Evolutionary conservation across 2,888 invertebrate species (phyloP).

Genomic region (Lepetodrilus schrolli): DNA sequence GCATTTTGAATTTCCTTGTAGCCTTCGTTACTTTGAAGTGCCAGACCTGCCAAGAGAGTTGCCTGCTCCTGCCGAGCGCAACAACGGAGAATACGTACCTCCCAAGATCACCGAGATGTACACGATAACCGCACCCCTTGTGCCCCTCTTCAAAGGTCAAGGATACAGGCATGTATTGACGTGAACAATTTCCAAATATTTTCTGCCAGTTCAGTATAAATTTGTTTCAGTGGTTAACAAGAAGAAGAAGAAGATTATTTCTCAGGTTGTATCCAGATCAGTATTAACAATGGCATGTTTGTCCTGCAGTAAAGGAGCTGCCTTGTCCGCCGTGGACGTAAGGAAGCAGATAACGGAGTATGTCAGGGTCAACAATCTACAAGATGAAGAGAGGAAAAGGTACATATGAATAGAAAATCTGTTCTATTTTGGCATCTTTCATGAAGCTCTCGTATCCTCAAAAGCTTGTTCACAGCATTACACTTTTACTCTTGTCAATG

Average conservation of each 20-base stretch:
- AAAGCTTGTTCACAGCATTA: no score
- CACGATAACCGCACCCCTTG: constrained; percentile 82
- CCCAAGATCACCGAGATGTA: constrained; percentile 82
- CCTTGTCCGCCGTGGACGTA: constrained; percentile 80
- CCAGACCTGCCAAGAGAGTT: constrained; percentile 36
- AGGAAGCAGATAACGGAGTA: constrained; percentile 83
- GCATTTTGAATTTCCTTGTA: no score
- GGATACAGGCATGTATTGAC: constrained; percentile 79
- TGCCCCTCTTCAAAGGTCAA: constrained; percentile 80
- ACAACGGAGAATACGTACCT: constrained; percentile 74
- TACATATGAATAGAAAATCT: no score
- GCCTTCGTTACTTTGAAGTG: constrained; percentile 33
- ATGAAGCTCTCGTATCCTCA: no score
- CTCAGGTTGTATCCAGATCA: no score
- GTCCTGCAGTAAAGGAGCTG: constrained; percentile 78
- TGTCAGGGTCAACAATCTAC: constrained; percentile 81
- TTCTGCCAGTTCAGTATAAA: no score
- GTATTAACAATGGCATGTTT: no score
- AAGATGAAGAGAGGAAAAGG: constrained; percentile 63
- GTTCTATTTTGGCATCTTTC: no score
- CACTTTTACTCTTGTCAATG: no score
- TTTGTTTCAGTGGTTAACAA: no score
- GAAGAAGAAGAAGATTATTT: no score
- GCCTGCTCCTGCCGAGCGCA: not conserved
- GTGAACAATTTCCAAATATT: no score